phyloP scores from a whole-genome alignment of 2,888 invertebrate species.

The Polydrusus cervinus region DNA sequence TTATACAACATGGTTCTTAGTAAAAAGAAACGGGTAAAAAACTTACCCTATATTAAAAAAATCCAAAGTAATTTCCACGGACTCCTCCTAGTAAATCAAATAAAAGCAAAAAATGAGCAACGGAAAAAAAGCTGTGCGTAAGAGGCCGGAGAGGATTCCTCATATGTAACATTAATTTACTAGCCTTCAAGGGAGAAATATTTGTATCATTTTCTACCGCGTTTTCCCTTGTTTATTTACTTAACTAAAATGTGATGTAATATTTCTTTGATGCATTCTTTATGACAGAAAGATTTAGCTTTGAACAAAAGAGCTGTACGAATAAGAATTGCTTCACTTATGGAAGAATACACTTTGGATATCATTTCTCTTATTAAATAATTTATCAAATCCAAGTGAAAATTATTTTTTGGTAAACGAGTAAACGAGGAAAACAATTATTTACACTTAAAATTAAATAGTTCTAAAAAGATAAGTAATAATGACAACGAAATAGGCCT shows the following conservation, averaged over 20 bases:
- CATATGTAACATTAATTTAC: slow-evolving; percentile 61
- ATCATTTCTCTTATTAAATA: slow-evolving; percentile 53
- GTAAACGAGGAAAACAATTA: too few species aligned
- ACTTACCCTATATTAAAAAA: neutral
- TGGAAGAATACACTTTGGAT: slow-evolving; percentile 50
- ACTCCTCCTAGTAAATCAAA: slow-evolving; percentile 39
- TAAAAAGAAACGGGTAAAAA: too few species aligned
- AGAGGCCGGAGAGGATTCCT: slow-evolving; percentile 47
- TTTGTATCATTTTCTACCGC: slow-evolving; percentile 60
- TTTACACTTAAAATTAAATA: too few species aligned
- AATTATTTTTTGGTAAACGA: neutral
- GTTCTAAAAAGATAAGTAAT: too few species aligned
- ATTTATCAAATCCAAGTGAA: slow-evolving; percentile 40
- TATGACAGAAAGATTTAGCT: slow-evolving; percentile 61
- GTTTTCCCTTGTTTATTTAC: slow-evolving; percentile 62
- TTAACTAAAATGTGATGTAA: slow-evolving; percentile 59
- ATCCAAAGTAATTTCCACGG: neutral
- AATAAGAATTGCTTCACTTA: slow-evolving; percentile 53
- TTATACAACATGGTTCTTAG: too few species aligned
- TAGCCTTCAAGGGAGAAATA: slow-evolving; percentile 60
- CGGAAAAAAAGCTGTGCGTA: slow-evolving; percentile 40
- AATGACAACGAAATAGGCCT: too few species aligned
- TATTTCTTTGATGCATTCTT: slow-evolving; percentile 61
- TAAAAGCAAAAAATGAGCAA: slow-evolving; percentile 40
- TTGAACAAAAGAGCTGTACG: slow-evolving; percentile 50